phyloP scores from a whole-genome alignment of 1,140 invertebrate species.

The Lanistes nyassanus region DNA sequence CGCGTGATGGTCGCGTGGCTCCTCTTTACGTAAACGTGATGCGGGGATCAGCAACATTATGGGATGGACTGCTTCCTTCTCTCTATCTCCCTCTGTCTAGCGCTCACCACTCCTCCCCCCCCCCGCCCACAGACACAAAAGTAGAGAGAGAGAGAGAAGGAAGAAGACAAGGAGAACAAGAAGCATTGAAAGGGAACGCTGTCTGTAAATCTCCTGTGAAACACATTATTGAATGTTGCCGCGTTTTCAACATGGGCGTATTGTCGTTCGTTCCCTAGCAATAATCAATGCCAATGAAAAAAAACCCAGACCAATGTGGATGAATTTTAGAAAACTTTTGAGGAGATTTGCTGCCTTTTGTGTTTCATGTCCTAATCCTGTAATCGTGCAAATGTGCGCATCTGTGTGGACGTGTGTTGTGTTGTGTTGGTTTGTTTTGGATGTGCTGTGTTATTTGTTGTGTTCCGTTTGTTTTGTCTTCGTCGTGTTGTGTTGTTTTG shows the following conservation, averaged over 20 bases:
- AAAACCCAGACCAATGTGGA: background rate
- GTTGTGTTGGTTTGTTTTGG: background rate
- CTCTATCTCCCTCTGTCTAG: background rate
- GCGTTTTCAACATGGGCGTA: no score
- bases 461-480: background rate
- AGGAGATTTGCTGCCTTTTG: background rate
- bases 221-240: no score
- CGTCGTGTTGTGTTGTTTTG: no score
- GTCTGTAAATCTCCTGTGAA: no score
- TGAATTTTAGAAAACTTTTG: background rate
- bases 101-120: background rate
- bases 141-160: slow-evolving; percentile 5
- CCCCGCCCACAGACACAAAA: background rate
- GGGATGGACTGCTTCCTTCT: background rate
- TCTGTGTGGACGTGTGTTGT: background rate
- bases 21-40: background rate
- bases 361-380: background rate
- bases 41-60: no score
- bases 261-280: no score
- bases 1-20: background rate
- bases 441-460: background rate
- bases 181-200: background rate
- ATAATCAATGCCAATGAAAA: no score
- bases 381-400: background rate
- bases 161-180: background rate